A percentile compares a stretch with the other conserved stretches of the same genome.
Conservation (phyloP, 2,888 invertebrate species). For the Lepidocyrtinus sp. region DNA sequence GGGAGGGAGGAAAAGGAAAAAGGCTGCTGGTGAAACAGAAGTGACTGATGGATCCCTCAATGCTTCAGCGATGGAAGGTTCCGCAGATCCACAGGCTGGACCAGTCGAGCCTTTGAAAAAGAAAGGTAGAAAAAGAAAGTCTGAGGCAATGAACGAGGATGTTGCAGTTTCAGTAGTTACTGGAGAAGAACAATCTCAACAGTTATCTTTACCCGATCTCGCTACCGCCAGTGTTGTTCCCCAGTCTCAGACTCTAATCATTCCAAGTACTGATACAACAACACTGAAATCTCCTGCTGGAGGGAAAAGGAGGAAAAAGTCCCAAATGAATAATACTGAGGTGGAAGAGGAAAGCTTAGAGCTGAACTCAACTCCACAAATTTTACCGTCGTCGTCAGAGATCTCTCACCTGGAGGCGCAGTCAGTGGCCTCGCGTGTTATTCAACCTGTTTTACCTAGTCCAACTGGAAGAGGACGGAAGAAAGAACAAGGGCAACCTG, state of each 20-base stretch:
- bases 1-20: neutral
- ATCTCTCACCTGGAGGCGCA: slow-evolving; percentile 29
- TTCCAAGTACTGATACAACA: no score
- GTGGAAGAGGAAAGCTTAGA: neutral
- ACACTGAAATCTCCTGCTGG: neutral
- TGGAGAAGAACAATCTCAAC: neutral
- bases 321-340: neutral
- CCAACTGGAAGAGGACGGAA: neutral
- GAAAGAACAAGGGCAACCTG: slow-evolving; percentile 6
- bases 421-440: slow-evolving; percentile 11
- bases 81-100: neutral
- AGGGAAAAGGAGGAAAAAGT: neutral
- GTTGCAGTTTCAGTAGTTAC: neutral
- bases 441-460: neutral
- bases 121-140: neutral
- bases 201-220: neutral
- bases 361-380: neutral
- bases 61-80: neutral
- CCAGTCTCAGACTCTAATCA: no score
- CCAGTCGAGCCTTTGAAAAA: neutral
- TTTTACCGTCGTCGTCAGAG: slow-evolving; percentile 3
- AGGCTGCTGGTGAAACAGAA: neutral
- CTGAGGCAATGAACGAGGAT: neutral
- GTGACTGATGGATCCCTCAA: neutral
- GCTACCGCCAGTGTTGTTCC: neutral